Evolutionary conservation across 1,140 invertebrate genomes (phyloP).

Genomic region (Branchinecta lindahli): DNA sequence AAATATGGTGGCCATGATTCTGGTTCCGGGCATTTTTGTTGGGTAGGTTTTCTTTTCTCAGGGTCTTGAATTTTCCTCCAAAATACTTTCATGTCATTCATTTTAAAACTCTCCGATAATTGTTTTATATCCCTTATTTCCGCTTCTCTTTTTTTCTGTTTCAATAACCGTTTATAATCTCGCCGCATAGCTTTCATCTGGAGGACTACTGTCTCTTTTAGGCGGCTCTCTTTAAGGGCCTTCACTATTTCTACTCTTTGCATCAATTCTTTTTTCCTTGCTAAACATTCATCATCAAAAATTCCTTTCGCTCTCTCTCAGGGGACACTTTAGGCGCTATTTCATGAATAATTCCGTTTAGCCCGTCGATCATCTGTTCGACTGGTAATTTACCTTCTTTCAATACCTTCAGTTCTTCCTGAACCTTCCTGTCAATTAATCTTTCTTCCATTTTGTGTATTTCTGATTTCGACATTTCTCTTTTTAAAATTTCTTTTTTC

Average conservation of each 20-base stretch:
- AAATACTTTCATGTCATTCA: constrained; percentile 7
- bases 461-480: constrained; percentile 10
- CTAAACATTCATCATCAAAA: constrained; percentile 9
- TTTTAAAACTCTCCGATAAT: constrained; percentile 10
- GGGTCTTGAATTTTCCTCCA: constrained; percentile 10
- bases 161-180: constrained; percentile 9
- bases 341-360: constrained; percentile 10
- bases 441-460: constrained; percentile 7
- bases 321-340: constrained; percentile 8
- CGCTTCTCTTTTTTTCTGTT: constrained; percentile 10
- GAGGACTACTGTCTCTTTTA: background rate
- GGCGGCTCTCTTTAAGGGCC: constrained; percentile 1
- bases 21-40: constrained; percentile 10
- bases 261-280: constrained; percentile 3
- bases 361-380: constrained; percentile 6
- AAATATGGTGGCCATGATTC: constrained; percentile 5
- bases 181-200: constrained; percentile 9
- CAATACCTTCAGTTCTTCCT: background rate
- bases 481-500: constrained; percentile 7
- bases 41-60: constrained; percentile 10
- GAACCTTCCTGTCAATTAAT: background rate
- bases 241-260: background rate
- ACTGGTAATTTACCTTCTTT: constrained; percentile 6
- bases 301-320: constrained; percentile 1
- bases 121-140: constrained; percentile 11